phyloP scores from a whole-genome alignment of 1,140 invertebrate genomes.

The Spodoptera frugiperda region DNA sequence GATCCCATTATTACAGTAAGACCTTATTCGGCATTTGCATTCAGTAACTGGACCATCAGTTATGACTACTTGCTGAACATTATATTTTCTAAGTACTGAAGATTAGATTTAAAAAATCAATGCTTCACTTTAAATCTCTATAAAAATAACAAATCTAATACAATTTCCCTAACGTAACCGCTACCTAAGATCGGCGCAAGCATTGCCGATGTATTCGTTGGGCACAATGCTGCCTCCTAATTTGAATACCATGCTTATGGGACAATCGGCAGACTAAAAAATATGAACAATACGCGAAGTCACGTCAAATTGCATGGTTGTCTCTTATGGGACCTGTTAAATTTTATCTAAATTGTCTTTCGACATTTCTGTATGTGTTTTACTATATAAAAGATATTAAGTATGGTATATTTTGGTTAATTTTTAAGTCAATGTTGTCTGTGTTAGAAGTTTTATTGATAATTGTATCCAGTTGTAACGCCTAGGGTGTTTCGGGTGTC shows the following conservation, averaged over 20 bases:
- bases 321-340: slow-evolving; percentile 18
- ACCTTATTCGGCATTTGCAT: no score
- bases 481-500: no score
- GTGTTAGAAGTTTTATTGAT: no score
- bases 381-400: not conserved
- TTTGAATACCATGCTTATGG: slow-evolving; percentile 79
- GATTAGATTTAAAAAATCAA: no score
- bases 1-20: no score
- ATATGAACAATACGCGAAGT: slow-evolving; percentile 79
- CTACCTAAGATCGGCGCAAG: slow-evolving; percentile 59
- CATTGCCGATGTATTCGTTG: slow-evolving; percentile 69
- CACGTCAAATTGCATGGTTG: slow-evolving; percentile 63
- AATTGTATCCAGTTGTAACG: no score
- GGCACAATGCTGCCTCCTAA: slow-evolving; percentile 76
- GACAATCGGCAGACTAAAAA: slow-evolving; percentile 74
- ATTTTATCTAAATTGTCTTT: slow-evolving; percentile 36
- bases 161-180: slow-evolving; percentile 42
- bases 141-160: not conserved
- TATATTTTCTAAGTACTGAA: no score
- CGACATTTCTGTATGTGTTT: not conserved
- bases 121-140: no score
- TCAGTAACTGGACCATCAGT: no score
- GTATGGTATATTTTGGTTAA: not conserved
- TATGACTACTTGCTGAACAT: no score
- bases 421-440: not conserved